These are phyloP conservation scores for Lacerta bilineata DNA, from an alignment of 2,797 vertebrate genomes.

Conservation along the genomic window DNA sequence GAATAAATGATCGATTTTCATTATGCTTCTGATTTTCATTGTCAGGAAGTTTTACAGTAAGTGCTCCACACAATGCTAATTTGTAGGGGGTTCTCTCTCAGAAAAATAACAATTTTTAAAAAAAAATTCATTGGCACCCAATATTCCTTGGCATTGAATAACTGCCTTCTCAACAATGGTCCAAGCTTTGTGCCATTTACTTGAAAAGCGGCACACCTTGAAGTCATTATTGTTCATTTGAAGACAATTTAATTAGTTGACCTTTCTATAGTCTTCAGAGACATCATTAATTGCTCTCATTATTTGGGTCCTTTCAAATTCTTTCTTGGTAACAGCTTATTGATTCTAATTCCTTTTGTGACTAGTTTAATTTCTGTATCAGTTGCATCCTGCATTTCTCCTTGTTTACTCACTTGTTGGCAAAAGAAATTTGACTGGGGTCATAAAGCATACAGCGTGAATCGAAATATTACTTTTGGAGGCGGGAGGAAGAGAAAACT, in stretches of 20 bases:
- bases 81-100: not conserved
- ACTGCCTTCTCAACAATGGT: slow-evolving; percentile 57
- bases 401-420: slow-evolving; percentile 20
- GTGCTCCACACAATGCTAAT: slow-evolving; percentile 44
- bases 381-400: slow-evolving; percentile 24
- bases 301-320: slow-evolving; percentile 62
- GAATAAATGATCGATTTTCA: slow-evolving; percentile 59
- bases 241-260: slow-evolving; percentile 77
- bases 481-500: not conserved
- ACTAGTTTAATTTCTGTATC: slow-evolving; percentile 39
- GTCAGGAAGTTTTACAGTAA: slow-evolving; percentile 43
- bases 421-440: not conserved
- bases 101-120: not conserved
- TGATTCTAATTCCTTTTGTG: slow-evolving; percentile 55
- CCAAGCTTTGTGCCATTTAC: slow-evolving; percentile 33
- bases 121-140: not conserved
- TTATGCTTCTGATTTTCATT: slow-evolving; percentile 58
- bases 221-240: slow-evolving; percentile 64
- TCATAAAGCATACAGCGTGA: not conserved
- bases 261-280: slow-evolving; percentile 69
- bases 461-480: too few species aligned
- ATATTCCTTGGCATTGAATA: slow-evolving; percentile 49
- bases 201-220: slow-evolving; percentile 60
- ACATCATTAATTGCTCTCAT: slow-evolving; percentile 71
- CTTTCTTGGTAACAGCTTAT: slow-evolving; percentile 45